phyloP scores from a whole-genome alignment of 1,140 invertebrate genomes.

The Drosophila sechellia region DNA sequence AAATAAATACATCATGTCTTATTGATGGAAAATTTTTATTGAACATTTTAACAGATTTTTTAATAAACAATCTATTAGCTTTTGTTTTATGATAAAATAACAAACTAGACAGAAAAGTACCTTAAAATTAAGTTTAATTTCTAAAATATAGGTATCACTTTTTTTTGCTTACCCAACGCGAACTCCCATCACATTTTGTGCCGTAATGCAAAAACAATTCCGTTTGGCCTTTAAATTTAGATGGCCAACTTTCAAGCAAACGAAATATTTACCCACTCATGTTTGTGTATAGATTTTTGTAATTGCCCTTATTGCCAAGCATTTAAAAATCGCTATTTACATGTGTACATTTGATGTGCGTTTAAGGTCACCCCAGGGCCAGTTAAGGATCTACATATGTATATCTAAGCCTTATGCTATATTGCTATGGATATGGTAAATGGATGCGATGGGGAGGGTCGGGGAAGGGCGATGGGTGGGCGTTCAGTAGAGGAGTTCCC shows the following conservation, averaged over 20 bases:
- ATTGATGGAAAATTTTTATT: no score
- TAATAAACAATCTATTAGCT: no score
- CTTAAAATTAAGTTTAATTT: no score
- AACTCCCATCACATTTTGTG: not conserved
- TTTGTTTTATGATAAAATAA: no score
- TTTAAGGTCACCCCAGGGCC: constrained; percentile 65
- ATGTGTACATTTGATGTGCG: constrained; percentile 68
- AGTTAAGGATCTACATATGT: constrained; percentile 47
- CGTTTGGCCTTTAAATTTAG: not conserved
- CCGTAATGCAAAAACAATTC: constrained; percentile 3
- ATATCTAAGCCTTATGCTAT: constrained; percentile 18
- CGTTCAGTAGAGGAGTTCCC: constrained; percentile 56
- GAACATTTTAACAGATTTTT: no score
- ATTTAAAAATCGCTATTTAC: constrained; percentile 61
- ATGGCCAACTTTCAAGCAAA: constrained; percentile 12
- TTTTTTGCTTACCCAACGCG: not conserved
- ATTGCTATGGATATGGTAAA: constrained; percentile 24
- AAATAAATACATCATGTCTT: no score
- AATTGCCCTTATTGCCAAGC: constrained; percentile 47
- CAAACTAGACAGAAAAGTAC: no score
- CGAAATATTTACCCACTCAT: constrained; percentile 9
- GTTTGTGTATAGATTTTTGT: constrained; percentile 22
- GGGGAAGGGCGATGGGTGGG: not conserved
- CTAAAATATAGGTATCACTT: not conserved
- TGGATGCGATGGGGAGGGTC: constrained; percentile 11